These are phyloP conservation scores for Nezara viridula DNA, from an alignment of 2,888 invertebrate genomes.

Conservation along the genomic window DNA sequence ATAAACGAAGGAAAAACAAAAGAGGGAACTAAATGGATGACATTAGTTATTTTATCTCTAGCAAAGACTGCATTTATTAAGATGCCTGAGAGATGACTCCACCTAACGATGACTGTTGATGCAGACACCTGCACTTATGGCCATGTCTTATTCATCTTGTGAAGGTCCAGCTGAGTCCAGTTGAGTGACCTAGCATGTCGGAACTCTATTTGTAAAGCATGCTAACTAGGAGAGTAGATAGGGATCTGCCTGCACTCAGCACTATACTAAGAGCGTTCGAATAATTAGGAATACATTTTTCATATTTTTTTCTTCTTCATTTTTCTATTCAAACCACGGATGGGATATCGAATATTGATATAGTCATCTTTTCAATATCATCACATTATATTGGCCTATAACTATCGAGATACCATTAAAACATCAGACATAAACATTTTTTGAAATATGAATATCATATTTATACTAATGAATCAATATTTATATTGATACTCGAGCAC, in stretches of 20 bases:
- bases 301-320: too few relatives aligned
- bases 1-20: background rate
- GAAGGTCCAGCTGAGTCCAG: slow-evolving; percentile 25
- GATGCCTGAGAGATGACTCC: slow-evolving; percentile 14
- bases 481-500: too few relatives aligned
- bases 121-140: slow-evolving; percentile 15
- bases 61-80: background rate
- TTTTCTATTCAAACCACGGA: too few relatives aligned
- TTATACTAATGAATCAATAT: too few relatives aligned
- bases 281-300: too few relatives aligned
- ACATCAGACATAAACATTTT: too few relatives aligned
- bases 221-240: background rate
- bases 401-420: too few relatives aligned
- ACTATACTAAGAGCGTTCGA: background rate
- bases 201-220: background rate
- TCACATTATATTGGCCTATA: too few relatives aligned
- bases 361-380: too few relatives aligned
- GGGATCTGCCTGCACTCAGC: background rate
- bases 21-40: background rate
- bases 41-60: background rate
- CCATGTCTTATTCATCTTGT: slow-evolving; percentile 30
- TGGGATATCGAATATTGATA: too few relatives aligned
- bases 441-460: too few relatives aligned
- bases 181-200: slow-evolving; percentile 24
- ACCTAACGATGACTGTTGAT: background rate